Evolutionary conservation across 1,140 invertebrate species (phyloP).

Genomic region (Dendrolimus punctatus): DNA sequence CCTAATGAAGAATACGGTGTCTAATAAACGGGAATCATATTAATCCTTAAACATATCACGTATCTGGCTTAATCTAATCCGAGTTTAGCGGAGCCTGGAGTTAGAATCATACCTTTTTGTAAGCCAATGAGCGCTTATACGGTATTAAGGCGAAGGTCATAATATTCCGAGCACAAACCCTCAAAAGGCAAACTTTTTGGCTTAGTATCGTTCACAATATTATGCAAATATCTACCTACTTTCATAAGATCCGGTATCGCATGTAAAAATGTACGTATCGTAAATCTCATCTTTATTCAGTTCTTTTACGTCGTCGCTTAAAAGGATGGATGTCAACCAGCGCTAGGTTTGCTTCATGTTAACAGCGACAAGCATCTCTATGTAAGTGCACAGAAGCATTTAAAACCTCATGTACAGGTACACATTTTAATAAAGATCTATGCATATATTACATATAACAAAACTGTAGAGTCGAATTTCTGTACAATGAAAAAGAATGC

Average conservation of each 20-base stretch:
- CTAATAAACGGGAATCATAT: constrained; percentile 5
- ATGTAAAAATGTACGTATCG: constrained; percentile 21
- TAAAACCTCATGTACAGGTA: no score
- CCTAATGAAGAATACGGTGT: background rate
- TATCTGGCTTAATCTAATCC: constrained; percentile 12
- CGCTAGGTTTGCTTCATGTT: background rate
- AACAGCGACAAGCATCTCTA: no score
- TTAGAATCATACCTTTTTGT: constrained; percentile 10
- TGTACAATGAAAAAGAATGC: no score
- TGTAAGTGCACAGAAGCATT: no score
- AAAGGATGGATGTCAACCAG: background rate
- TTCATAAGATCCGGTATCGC: constrained; percentile 24
- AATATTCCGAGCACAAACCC: constrained; percentile 16
- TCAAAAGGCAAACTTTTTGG: constrained; percentile 22
- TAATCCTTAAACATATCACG: constrained; percentile 11
- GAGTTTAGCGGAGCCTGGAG: constrained; percentile 8
- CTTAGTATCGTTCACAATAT: constrained; percentile 28
- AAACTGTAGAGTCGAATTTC: no score
- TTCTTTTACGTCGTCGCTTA: constrained; percentile 7
- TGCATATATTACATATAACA: no score
- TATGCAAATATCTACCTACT: constrained; percentile 40
- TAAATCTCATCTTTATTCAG: constrained; percentile 21
- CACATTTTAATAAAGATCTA: no score
- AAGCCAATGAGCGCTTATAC: constrained; percentile 11
- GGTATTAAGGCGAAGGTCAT: constrained; percentile 12